Conservation (phyloP, 2,113 vertebrate species). For the Phylloscopus trochilus region DNA sequence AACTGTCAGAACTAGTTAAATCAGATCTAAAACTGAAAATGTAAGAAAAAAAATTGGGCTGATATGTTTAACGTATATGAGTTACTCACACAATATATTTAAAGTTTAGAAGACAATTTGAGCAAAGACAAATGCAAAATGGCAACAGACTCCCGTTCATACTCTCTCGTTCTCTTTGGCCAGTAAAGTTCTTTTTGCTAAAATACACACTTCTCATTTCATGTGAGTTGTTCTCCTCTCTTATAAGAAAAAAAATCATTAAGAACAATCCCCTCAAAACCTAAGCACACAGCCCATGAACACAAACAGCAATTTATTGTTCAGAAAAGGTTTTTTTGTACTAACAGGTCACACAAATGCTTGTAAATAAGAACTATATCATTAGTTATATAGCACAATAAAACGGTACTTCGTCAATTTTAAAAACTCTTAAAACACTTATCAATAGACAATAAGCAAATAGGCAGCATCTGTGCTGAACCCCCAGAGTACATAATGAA, state of each 20-base stretch:
- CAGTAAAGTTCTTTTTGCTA: not conserved
- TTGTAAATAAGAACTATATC: not conserved
- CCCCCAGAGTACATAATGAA: not conserved
- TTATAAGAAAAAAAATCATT: not conserved
- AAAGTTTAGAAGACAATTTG: not conserved
- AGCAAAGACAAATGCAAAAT: not conserved
- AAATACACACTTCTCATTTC: not conserved
- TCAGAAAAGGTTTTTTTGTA: slow-evolving; percentile 15
- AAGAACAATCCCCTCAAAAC: not conserved
- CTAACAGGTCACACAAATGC: not conserved
- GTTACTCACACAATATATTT: not conserved
- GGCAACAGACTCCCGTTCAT: not conserved
- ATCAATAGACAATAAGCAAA: slow-evolving; percentile 34
- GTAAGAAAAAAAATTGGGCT: not conserved
- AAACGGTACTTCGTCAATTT: slow-evolving; percentile 19
- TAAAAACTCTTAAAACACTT: slow-evolving; percentile 4
- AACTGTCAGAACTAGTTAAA: not conserved
- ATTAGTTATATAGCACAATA: slow-evolving; percentile 5
- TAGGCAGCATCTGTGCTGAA: not conserved
- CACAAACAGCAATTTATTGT: not conserved
- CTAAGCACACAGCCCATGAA: not conserved
- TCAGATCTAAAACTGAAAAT: not conserved
- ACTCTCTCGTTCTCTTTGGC: not conserved
- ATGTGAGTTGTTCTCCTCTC: not conserved
- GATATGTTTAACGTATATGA: not conserved